A percentile compares a stretch with the other conserved stretches of the same genome.
These are phyloP conservation scores for Pseudomyrmex dendroicus DNA, from an alignment of 1,140 invertebrate genomes.

Conservation along the genomic window DNA sequence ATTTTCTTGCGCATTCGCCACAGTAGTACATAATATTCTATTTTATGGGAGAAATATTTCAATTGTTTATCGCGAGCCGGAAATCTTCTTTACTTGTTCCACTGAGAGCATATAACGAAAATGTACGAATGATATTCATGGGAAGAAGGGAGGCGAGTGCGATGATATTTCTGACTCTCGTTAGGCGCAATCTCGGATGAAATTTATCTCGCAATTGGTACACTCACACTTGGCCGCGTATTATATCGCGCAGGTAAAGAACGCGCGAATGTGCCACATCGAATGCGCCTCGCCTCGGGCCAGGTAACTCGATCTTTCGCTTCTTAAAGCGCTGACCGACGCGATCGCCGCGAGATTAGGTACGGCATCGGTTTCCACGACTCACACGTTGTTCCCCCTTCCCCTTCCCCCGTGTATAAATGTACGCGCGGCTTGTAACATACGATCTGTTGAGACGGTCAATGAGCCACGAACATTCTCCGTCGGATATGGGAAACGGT, in stretches of 20 bases:
- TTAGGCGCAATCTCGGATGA: neutral
- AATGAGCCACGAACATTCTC: slow-evolving; percentile 59
- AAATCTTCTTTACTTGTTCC: neutral
- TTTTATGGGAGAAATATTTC: slow-evolving; percentile 12
- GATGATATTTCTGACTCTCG: neutral
- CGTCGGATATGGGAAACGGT: slow-evolving; percentile 39
- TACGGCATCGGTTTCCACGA: neutral
- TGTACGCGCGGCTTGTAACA: slow-evolving; percentile 14
- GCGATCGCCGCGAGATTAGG: slow-evolving; percentile 47
- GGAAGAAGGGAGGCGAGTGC: neutral
- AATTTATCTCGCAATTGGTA: slow-evolving; percentile 10
- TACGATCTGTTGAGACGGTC: slow-evolving; percentile 40
- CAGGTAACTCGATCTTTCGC: slow-evolving; percentile 14
- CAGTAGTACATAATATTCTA: neutral
- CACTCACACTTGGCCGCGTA: neutral
- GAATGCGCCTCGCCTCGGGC: neutral
- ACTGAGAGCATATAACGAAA: neutral
- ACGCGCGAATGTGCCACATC: neutral
- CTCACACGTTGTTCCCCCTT: neutral
- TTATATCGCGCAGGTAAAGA: neutral
- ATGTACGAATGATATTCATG: neutral
- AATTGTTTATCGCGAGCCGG: neutral
- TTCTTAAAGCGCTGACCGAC: neutral
- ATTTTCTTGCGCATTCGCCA: neutral
- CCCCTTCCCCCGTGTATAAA: slow-evolving; percentile 28